phyloP scores from a whole-genome alignment of 2,888 invertebrate genomes.

The Steinernema carpocapsae region DNA sequence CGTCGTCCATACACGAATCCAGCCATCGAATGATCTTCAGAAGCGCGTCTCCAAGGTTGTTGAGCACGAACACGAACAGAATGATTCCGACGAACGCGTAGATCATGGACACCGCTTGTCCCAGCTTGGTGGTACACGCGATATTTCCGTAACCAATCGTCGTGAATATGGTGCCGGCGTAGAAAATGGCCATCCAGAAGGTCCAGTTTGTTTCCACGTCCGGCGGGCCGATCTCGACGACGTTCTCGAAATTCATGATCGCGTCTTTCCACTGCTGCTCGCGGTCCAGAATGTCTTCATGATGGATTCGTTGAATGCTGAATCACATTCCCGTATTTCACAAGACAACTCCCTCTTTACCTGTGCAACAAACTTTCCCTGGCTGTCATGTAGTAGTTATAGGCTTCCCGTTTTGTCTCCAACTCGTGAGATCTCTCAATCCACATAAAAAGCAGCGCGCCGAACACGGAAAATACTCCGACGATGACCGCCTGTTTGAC shows the following conservation, averaged over 20 bases:
- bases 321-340: background rate
- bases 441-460: constrained; percentile 64
- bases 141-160: constrained; percentile 59
- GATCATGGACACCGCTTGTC: constrained; percentile 51
- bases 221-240: constrained; percentile 47
- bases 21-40: constrained; percentile 43
- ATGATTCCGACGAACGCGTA: constrained; percentile 53
- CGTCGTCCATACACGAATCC: constrained; percentile 45
- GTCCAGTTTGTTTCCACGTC: constrained; percentile 62
- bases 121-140: constrained; percentile 52
- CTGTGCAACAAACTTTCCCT: constrained; percentile 63
- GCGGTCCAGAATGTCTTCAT: constrained; percentile 41
- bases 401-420: constrained; percentile 52
- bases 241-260: constrained; percentile 60
- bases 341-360: constrained; percentile 43
- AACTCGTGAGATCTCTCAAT: constrained; percentile 62
- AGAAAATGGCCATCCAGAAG: constrained; percentile 63
- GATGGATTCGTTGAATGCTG: constrained; percentile 45
- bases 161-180: constrained; percentile 59
- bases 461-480: constrained; percentile 60
- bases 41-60: constrained; percentile 91
- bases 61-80: constrained; percentile 79
- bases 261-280: constrained; percentile 61
- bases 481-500: constrained; percentile 45
- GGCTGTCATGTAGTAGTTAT: constrained; percentile 60